Percentiles rank a stretch among this genome's conserved stretches.
Conservation (phyloP, 2,888 invertebrate genomes). For the Neuroscelio doddi region DNA sequence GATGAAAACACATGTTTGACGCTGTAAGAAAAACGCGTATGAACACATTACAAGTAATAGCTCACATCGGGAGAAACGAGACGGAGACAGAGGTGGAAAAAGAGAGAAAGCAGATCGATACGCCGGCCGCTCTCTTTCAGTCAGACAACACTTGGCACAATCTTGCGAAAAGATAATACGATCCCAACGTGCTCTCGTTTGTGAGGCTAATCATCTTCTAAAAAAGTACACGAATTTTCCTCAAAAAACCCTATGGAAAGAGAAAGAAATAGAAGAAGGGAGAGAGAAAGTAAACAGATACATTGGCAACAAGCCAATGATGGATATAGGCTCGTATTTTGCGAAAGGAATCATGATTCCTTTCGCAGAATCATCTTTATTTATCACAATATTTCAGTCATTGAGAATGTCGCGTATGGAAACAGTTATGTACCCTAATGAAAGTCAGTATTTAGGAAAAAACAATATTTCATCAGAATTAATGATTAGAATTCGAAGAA, state of each 20-base stretch:
- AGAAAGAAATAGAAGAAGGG: slow-evolving; percentile 3
- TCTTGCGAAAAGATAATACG: slow-evolving; percentile 6
- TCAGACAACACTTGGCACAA: slow-evolving; percentile 17
- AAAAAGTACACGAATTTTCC: not conserved
- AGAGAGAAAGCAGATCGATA: slow-evolving; percentile 43
- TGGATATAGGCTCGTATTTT: slow-evolving; percentile 33
- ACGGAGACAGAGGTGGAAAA: slow-evolving; percentile 19
- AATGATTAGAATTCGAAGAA: no score
- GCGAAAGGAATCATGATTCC: slow-evolving; percentile 31
- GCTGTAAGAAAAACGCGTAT: slow-evolving; percentile 29
- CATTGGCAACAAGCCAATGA: slow-evolving; percentile 32
- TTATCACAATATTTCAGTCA: slow-evolving; percentile 20
- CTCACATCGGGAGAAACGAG: slow-evolving; percentile 24
- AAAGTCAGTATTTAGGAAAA: not conserved
- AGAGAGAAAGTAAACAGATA: slow-evolving; percentile 35
- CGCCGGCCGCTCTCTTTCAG: slow-evolving; percentile 46
- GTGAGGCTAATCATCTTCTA: not conserved
- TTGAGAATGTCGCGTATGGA: slow-evolving; percentile 5
- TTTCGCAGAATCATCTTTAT: slow-evolving; percentile 19
- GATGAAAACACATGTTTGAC: no score
- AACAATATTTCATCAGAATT: no score
- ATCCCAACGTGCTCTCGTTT: not conserved
- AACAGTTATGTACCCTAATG: not conserved
- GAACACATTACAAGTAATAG: slow-evolving; percentile 21
- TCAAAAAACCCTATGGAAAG: not conserved